A percentile compares a stretch with the other conserved stretches of the same genome.
Conservation (phyloP, 2,888 invertebrate genomes). For the Clistopyga incitator region DNA sequence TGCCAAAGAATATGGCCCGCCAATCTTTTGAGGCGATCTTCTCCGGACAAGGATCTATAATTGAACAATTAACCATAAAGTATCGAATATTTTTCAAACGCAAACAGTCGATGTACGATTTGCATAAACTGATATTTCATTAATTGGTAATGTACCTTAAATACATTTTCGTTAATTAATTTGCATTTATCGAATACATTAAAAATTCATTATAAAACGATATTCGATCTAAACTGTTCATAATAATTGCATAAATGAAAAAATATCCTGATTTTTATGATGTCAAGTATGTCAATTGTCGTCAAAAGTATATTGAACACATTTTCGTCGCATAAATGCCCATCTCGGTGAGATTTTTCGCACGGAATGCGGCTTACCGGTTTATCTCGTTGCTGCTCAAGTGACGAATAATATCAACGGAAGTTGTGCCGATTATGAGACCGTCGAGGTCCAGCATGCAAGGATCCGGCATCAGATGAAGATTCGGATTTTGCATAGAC, state of each 20-base stretch:
- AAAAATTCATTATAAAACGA: no score
- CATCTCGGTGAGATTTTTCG: background rate
- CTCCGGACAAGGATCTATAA: conserved; percentile 83
- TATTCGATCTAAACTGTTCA: no score
- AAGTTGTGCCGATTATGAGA: conserved; percentile 91
- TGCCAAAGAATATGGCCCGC: conserved; percentile 91
- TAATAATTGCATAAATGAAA: no score
- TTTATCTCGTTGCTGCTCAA: conserved; percentile 92
- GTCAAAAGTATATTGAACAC: no score
- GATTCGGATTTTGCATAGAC: conserved; percentile 85
- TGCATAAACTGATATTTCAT: no score
- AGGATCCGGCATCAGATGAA: conserved; percentile 92
- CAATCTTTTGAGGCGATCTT: conserved; percentile 91
- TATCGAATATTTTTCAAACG: background rate
- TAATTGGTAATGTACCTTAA: no score
- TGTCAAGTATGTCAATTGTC: no score
- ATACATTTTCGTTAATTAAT: no score
- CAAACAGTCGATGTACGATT: background rate
- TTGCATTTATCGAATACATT: no score
- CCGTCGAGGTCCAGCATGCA: conserved; percentile 91
- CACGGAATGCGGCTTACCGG: conserved; percentile 85
- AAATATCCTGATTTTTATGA: no score
- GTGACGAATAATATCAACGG: conserved; percentile 93
- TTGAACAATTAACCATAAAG: conserved; percentile 40
- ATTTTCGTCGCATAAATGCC: no score